Base-by-base conservation (phyloP, 1,140 invertebrate species). In the Pogonomyrmex barbatus region DNA sequence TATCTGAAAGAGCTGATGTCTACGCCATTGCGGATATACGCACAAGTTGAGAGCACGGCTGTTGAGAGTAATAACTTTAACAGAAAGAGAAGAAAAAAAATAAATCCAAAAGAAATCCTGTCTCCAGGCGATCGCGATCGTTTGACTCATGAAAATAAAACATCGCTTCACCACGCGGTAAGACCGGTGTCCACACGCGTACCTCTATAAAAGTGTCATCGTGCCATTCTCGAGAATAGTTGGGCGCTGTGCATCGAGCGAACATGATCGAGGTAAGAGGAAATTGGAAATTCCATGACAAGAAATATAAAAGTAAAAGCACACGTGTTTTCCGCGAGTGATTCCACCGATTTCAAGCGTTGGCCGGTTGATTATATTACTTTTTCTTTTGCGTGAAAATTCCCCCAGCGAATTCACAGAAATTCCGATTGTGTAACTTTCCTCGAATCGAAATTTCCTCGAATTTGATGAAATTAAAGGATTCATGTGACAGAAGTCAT, bases 251-350 rank as follows among this genome's bases (percentile, higher is more conserved):
- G 86, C 92, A 89, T 76, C 87, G 91, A 92, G 71, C 78, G 52
- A 94, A 91, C 92, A 94, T 94, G 94, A 91, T 92, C 90, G 86
- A 93, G 93, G 94, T 94, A 91, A 93, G 93, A 76, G 52, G 52
- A 12, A 52, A 73, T 71, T 36, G 62, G 36, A 54, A 60, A 60
- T 60, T 60, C 30, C 24, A 33, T n/a, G 58, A 45, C n/a, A 56
- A n/a, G 12, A 50, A 52, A 75, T 33, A 50, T 73, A 30, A 9
- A 65, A 30, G 30, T 24, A 30, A 24, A 14, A 24, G 60, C 39
- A 5, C n/a, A 75, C 24, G 36, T 65, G 54, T 60, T 36, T 75
- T 36, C 12, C 39, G 52, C 42, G 42, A 47, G 54, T 73, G 79
- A 73, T 24, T 24, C 24, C 12, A 42, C 60, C 12, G 52, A 50